Evolutionary conservation across 2,888 invertebrate genomes (phyloP).

Genomic region (Synergus laeviventris): DNA sequence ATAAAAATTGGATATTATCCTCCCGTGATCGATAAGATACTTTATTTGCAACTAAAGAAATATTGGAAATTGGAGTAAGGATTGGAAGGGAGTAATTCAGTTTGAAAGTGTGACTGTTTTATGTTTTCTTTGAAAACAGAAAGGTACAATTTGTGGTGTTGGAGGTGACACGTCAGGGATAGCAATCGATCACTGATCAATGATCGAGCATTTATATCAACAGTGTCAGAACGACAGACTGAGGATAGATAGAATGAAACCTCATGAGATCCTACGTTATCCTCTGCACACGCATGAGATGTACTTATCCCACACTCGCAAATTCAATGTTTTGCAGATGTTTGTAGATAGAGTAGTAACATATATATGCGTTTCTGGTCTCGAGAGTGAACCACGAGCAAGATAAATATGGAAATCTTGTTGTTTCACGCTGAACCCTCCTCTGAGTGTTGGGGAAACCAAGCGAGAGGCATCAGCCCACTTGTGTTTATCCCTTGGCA

Average conservation of each 20-base stretch:
- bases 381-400: constrained; percentile 50
- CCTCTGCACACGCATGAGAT: constrained; percentile 12
- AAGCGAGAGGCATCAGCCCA: constrained; percentile 57
- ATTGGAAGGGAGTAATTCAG: neutral
- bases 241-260: constrained; percentile 23
- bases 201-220: constrained; percentile 44
- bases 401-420: constrained; percentile 66
- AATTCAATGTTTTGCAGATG: neutral
- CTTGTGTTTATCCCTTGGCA: constrained; percentile 62
- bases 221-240: constrained; percentile 19
- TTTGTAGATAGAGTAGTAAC: constrained; percentile 7
- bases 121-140: constrained; percentile 8
- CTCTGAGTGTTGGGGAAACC: constrained; percentile 55
- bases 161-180: neutral
- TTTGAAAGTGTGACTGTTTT: neutral
- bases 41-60: neutral
- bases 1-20: no score
- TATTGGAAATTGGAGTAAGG: neutral
- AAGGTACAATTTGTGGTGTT: neutral
- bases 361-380: constrained; percentile 23
- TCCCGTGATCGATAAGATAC: neutral
- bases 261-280: constrained; percentile 30
- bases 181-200: constrained; percentile 29
- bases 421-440: constrained; percentile 65
- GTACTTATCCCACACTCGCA: neutral